Base-by-base conservation (phyloP, 2,888 invertebrate genomes). In the Epistrophella euchroma region DNA sequence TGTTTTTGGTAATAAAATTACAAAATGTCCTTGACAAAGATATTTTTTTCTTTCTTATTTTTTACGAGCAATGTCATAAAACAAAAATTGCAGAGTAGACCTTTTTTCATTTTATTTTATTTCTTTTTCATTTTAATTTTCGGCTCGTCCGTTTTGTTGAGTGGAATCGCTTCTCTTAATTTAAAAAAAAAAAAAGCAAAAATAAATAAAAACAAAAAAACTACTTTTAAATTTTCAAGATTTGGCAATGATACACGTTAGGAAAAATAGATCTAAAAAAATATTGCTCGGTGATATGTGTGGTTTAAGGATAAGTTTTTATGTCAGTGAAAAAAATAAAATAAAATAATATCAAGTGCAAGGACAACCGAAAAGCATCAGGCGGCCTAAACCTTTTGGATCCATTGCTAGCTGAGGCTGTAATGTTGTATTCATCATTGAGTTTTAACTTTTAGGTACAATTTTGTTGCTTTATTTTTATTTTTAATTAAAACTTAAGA, bases 401-500 rank as follows among this genome's bases (percentile, higher is more conserved):
- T 68, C 60, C 15, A 64, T 62, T 25, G 15, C 56, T 35, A 11
- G 37, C 19, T 37, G 58, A 11, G 10, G 17, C 45, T 66, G 17
- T 17, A 76, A 28, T 52, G 28, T 52, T 52, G 50, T 81, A 73
- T 47, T 64, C 66, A 77, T 73, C 56, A 81, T 81, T 76, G 40
- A 43, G 40, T 79, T 84, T 79, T 60, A 82, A 66, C 66, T 45
- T 10, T 45, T 37, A n/a, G n/a, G n/a, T n/a, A 60, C 58, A 28
- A 43, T 64, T 64, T 64, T n/a, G n/a, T 32, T 35, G 62, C 75
- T 72, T 75, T 52, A 55, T 52, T 81, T 60, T 72, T 72, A 76
- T 76, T 85, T 85, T 73, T 85, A 81, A 85, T 85, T 85, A 85
- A 85, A 76, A 76, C 73, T 73, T 64, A 77, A 81, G 81, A 81